phyloP scores from a whole-genome alignment of 2,797 vertebrate genomes.

The Sebastes wilsoni region DNA sequence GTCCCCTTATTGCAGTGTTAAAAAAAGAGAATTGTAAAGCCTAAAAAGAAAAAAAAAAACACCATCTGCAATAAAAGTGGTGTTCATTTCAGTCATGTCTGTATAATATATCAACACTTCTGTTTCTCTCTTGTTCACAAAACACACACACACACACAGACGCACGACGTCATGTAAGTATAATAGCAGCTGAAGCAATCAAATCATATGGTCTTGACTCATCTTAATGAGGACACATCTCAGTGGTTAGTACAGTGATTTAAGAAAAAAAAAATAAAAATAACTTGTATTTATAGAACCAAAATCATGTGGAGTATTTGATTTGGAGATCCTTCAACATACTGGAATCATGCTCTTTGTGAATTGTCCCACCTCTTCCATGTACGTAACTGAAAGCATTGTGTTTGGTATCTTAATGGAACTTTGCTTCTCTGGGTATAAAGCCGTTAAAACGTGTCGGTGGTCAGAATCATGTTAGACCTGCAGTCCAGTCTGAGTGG shows the following conservation, averaged over 20 bases:
- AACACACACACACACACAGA: slow-evolving; percentile 24
- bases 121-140: slow-evolving; percentile 68
- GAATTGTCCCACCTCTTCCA: slow-evolving; percentile 81
- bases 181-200: slow-evolving; percentile 66
- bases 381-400: slow-evolving; percentile 81
- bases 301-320: slow-evolving; percentile 84
- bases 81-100: slow-evolving; percentile 90
- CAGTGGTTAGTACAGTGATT: slow-evolving; percentile 84
- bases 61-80: slow-evolving; percentile 87
- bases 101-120: slow-evolving; percentile 88
- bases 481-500: slow-evolving; percentile 32
- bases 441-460: slow-evolving; percentile 53
- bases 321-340: slow-evolving; percentile 78
- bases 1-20: slow-evolving; percentile 88
- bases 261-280: slow-evolving; percentile 29
- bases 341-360: slow-evolving; percentile 87
- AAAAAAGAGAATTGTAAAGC: slow-evolving; percentile 72
- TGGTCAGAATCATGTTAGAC: slow-evolving; percentile 49
- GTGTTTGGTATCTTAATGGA: slow-evolving; percentile 81
- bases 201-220: slow-evolving; percentile 71
- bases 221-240: slow-evolving; percentile 82
- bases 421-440: slow-evolving; percentile 69
- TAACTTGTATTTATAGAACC: slow-evolving; percentile 87
- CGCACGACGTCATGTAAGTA: slow-evolving; percentile 57
- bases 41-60: slow-evolving; percentile 57